These are phyloP conservation scores for Myopa tessellatipennis DNA, from an alignment of 2,888 invertebrate genomes.

Conservation along the genomic window DNA sequence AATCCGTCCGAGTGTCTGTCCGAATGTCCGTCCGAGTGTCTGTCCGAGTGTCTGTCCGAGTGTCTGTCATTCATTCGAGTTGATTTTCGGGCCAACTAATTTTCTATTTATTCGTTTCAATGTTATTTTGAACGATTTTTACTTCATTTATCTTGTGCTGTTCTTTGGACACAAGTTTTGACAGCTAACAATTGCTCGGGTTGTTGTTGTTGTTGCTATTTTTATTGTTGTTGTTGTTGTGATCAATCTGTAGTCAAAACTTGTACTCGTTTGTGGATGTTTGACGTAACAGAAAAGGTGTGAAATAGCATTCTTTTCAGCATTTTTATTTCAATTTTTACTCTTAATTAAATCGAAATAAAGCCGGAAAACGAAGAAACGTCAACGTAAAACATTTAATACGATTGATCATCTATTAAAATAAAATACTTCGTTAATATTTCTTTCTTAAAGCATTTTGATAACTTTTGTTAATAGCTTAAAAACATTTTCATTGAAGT, in stretches of 20 bases:
- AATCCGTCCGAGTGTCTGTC: too few species aligned
- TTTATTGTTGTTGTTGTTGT: conserved; percentile 18
- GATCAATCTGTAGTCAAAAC: neutral
- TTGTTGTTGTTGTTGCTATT: neutral
- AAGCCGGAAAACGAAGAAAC: neutral
- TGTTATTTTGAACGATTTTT: neutral
- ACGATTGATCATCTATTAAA: too few species aligned
- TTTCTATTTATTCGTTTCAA: neutral
- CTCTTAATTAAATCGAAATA: neutral
- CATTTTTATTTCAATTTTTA: neutral
- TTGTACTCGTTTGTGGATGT: neutral
- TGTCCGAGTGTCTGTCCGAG: too few species aligned
- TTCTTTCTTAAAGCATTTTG: too few species aligned
- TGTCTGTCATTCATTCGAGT: neutral
- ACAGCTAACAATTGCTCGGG: too few species aligned
- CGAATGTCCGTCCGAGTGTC: too few species aligned
- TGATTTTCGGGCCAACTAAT: neutral
- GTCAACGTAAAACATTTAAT: conserved; percentile 18
- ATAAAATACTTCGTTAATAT: too few species aligned
- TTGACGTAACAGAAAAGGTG: neutral
- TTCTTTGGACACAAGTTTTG: neutral
- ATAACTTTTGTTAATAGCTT: too few species aligned
- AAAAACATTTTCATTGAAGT: too few species aligned
- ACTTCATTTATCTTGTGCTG: neutral
- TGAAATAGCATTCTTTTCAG: neutral